A percentile compares a stretch with the other conserved stretches of the same genome.
phyloP scores from a whole-genome alignment of 2,113 vertebrate species.

The Tyto alba region DNA sequence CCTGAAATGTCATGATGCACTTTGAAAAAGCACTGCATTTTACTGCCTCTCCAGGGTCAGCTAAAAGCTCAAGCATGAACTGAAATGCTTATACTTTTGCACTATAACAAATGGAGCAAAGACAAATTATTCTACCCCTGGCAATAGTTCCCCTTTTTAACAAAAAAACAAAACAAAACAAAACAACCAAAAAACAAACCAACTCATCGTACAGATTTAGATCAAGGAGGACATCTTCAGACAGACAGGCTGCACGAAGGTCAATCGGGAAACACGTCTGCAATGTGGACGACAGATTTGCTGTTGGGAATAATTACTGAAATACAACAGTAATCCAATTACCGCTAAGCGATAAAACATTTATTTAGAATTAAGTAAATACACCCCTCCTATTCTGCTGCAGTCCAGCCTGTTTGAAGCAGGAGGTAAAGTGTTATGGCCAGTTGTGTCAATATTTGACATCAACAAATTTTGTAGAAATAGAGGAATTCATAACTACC shows the following conservation, averaged over 20 bases:
- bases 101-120: background rate
- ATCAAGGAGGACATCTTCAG: slow-evolving; percentile 29
- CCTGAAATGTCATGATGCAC: background rate
- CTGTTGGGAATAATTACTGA: slow-evolving; percentile 44
- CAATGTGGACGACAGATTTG: background rate
- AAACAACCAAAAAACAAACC: background rate
- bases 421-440: background rate
- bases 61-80: slow-evolving; percentile 21
- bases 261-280: background rate
- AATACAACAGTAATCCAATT: slow-evolving; percentile 47
- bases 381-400: background rate
- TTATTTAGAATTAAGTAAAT: slow-evolving; percentile 30
- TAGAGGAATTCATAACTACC: background rate
- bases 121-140: slow-evolving; percentile 24
- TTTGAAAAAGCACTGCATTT: background rate
- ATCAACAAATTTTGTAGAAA: background rate
- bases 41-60: slow-evolving; percentile 18
- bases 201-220: background rate
- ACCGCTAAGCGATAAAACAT: slow-evolving; percentile 40
- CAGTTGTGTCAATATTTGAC: background rate
- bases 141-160: background rate
- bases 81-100: background rate
- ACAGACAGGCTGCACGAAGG: slow-evolving; percentile 17
- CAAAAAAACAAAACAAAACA: background rate
- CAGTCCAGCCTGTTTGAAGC: background rate